Evolutionary conservation across 2,113 vertebrate genomes (phyloP), one percentile per base, ranked within the genome.

Genomic region (Bos javanicus): DNA sequence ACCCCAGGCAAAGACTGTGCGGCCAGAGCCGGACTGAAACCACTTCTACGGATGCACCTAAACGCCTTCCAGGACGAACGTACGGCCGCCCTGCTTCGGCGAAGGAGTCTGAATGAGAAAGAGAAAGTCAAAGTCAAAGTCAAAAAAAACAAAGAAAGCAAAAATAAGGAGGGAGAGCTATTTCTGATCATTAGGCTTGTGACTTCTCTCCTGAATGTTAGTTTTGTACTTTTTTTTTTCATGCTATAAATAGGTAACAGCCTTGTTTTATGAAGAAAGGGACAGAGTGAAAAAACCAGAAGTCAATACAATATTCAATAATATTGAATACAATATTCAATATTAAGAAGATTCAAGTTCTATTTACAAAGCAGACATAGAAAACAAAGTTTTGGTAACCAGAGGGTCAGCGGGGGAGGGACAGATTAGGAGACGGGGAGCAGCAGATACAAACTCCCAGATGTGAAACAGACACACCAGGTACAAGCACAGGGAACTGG

Each of bases 51-150:
- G 52, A 2, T 1, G 5, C 1, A n/a, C 62, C 78, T 33, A 4
- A 9, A 52, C 48, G 15, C 26, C 59, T 39, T n/a, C 76, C 7
- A 21, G 12, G 12, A 15, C 0, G 59, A 60, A 6, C 3, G 7
- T 0, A 0, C 0, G 10, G 2, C 52, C 0, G 3, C 19, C 64
- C 56, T 0, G 0, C 23, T 54, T 28, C 3, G 4, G 82, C 0
- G 26, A 46, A 56, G n/a, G n/a, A 23, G 19, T 39, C n/a, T 71
- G n/a, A 39, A 39, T 12, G n/a, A 39, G n/a, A 74, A n/a, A 71
- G n/a, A 36, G 0, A 33, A 64, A 64, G 43, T 43, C 43, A 64
- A n/a, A 71, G n/a, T 71, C 1, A 33, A 64, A 64, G 43, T 43
- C 43, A 64, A n/a, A 36, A 1, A 36, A 67, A 67, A 9, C 19